Conservation (phyloP, 2,113 vertebrate species). For the Peucedramus taeniatus region DNA sequence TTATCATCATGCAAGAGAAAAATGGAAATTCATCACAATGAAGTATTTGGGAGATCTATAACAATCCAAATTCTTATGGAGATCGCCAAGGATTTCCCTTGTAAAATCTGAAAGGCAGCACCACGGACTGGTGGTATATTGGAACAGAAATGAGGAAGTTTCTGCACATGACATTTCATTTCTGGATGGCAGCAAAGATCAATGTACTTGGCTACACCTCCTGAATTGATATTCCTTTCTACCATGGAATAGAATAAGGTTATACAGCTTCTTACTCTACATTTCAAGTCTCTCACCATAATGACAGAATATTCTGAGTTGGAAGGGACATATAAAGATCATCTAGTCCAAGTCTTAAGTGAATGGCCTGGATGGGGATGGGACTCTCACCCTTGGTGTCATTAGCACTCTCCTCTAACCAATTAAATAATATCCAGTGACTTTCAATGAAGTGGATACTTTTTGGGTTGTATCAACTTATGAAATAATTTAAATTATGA, state of each 20-base stretch:
- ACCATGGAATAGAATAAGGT: slow-evolving; percentile 8
- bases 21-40: background rate
- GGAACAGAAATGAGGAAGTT: slow-evolving; percentile 38
- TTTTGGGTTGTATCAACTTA: background rate
- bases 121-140: background rate
- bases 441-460: background rate
- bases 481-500: slow-evolving; percentile 6
- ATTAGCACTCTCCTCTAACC: background rate
- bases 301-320: background rate
- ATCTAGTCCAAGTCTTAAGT: background rate
- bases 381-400: no score
- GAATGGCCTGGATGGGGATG: background rate
- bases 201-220: slow-evolving; percentile 49
- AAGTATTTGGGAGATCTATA: background rate
- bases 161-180: slow-evolving; percentile 59
- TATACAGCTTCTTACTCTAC: background rate
- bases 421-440: background rate
- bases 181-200: slow-evolving; percentile 62
- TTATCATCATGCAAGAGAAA: background rate
- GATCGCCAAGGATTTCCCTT: background rate
- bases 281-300: background rate
- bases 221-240: slow-evolving; percentile 54
- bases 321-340: background rate
- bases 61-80: background rate
- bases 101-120: slow-evolving; percentile 7